A percentile compares a stretch with the other conserved stretches of the same genome.
Evolutionary conservation across 2,888 invertebrate species (phyloP).

Genomic region (Plagodis dolabraria): DNA sequence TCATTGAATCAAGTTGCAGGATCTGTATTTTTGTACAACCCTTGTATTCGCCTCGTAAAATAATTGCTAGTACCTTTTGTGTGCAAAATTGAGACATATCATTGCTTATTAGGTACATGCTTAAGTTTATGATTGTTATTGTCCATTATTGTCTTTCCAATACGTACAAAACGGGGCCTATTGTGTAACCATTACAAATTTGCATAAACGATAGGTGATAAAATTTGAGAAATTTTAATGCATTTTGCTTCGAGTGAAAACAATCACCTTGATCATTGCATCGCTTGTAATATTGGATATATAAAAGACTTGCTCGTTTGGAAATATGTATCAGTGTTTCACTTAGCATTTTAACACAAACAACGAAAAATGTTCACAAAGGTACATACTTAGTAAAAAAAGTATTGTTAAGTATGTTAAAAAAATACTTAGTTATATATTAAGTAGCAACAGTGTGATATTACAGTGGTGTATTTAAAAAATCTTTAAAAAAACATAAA

Average conservation of each 20-base stretch:
- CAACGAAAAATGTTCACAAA: slow-evolving; percentile 46
- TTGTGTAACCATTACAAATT: slow-evolving; percentile 23
- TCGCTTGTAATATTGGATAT: slow-evolving; percentile 46
- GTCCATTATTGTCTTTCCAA: slow-evolving; percentile 8
- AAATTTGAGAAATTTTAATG: slow-evolving; percentile 36
- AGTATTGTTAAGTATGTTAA: no score
- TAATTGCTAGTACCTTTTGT: neutral
- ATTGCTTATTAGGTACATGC: neutral
- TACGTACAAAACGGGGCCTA: slow-evolving; percentile 1
- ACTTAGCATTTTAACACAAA: slow-evolving; percentile 33
- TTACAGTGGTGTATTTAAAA: no score
- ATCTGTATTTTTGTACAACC: no score
- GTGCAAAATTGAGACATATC: neutral
- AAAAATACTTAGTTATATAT: no score
- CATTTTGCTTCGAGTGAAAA: slow-evolving; percentile 41
- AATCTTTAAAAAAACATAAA: no score
- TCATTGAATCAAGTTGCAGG: no score
- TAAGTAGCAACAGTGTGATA: no score
- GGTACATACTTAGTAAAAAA: slow-evolving; percentile 38
- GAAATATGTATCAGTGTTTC: slow-evolving; percentile 44
- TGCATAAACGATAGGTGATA: slow-evolving; percentile 33
- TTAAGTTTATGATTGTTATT: slow-evolving; percentile 2
- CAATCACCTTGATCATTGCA: slow-evolving; percentile 42
- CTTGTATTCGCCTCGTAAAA: no score
- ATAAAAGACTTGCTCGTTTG: slow-evolving; percentile 50